Evolutionary conservation across 2,888 invertebrate genomes (phyloP).

Genomic region (Epistrophe grossulariae): DNA sequence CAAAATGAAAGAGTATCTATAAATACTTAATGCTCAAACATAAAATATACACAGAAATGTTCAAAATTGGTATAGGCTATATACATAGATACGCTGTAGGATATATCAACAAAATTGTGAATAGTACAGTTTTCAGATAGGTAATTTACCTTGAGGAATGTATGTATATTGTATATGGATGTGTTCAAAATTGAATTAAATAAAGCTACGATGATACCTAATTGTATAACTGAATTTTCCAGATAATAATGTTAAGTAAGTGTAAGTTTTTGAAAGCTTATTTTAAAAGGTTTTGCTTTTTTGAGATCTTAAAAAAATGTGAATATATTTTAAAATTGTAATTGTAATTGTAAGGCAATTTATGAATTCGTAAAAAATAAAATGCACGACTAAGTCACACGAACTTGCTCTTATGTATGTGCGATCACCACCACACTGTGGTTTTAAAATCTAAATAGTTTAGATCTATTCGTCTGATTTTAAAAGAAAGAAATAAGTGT

Average conservation of each 20-base stretch:
- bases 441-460: too few relatives aligned
- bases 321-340: too few relatives aligned
- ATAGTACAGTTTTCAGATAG: neutral
- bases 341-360: too few relatives aligned
- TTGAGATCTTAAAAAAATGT: too few relatives aligned
- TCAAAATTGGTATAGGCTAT: neutral
- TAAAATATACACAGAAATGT: neutral
- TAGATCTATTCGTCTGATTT: too few relatives aligned
- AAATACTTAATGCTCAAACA: neutral
- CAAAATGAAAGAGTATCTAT: neutral
- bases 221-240: neutral
- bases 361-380: too few relatives aligned
- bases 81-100: neutral
- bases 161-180: neutral
- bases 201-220: neutral
- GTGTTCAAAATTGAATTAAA: slow-evolving; percentile 13
- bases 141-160: neutral
- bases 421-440: too few relatives aligned
- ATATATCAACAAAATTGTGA: neutral
- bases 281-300: too few relatives aligned
- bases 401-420: too few relatives aligned
- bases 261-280: neutral
- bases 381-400: too few relatives aligned
- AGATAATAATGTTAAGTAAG: neutral
- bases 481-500: too few relatives aligned